Evolutionary conservation across 2,888 invertebrate species (phyloP).

Genomic region (Nemotelus pantherinus): DNA sequence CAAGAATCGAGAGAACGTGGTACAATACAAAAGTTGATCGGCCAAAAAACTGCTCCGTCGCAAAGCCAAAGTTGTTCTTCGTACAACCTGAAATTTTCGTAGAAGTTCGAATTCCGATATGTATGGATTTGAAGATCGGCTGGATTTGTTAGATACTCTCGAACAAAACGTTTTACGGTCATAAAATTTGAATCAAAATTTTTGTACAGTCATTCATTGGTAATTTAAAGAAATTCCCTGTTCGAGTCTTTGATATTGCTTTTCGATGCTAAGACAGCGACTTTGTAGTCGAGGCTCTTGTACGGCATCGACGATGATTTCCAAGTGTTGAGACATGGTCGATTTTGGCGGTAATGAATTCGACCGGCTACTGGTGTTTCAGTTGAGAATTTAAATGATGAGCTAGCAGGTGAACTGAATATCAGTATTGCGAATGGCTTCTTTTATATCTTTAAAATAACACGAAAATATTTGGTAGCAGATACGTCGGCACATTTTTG

Average conservation of each 20-base stretch:
- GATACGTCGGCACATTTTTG: too few relatives aligned
- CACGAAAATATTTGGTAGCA: too few relatives aligned
- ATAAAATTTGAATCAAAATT: conserved; percentile 34
- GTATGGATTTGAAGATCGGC: not conserved
- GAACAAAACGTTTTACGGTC: not conserved
- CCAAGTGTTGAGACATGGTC: not conserved
- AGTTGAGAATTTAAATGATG: not conserved
- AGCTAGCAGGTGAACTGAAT: not conserved
- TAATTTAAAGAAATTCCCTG: conserved; percentile 24
- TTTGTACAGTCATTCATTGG: conserved; percentile 30
- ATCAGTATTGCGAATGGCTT: not conserved
- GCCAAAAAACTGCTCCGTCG: too few relatives aligned
- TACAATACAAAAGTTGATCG: not conserved
- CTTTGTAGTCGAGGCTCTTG: not conserved
- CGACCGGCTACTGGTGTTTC: conserved; percentile 12
- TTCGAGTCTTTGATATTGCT: not conserved
- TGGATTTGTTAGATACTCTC: not conserved
- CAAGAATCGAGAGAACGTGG: conserved; percentile 1
- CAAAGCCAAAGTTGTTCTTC: too few relatives aligned
- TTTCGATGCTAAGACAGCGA: not conserved
- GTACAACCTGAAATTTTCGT: too few relatives aligned
- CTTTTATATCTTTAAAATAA: too few relatives aligned
- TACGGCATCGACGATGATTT: not conserved
- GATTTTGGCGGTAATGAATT: not conserved
- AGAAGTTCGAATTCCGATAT: not conserved